Conservation (phyloP, 2,113 vertebrate genomes). For the Cavia porcellus region DNA sequence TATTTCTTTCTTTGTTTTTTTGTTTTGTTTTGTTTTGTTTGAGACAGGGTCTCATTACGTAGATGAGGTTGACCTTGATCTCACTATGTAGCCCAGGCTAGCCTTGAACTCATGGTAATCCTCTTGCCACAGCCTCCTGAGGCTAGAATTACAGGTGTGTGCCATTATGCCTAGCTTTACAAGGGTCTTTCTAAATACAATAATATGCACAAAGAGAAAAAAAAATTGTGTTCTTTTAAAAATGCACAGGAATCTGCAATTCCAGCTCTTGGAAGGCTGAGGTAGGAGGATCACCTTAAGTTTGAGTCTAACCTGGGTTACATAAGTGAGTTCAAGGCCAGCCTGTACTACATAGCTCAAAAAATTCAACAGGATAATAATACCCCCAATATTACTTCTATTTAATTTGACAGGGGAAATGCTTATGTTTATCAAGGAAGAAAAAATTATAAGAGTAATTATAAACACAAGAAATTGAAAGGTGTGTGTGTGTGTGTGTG, state of each 20-base stretch:
- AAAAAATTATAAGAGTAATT: not conserved
- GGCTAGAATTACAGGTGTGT: not conserved
- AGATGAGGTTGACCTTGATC: not conserved
- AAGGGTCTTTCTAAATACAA: conserved; percentile 15
- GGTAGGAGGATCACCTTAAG: no score
- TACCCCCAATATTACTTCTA: not conserved
- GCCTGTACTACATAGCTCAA: not conserved
- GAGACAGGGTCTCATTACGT: not conserved
- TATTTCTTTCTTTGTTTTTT: not conserved
- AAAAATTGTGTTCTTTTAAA: not conserved
- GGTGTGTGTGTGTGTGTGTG: no score
- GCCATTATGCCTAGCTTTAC: not conserved
- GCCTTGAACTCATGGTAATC: not conserved
- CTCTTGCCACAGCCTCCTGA: not conserved
- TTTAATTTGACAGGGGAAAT: not conserved
- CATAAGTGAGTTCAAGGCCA: not conserved
- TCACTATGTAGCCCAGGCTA: not conserved
- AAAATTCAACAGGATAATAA: conserved; percentile 26
- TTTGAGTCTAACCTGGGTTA: no score
- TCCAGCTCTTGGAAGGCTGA: not conserved
- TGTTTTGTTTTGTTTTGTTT: not conserved
- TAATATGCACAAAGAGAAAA: not conserved
- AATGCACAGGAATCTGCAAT: not conserved
- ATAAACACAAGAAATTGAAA: conserved; percentile 24
- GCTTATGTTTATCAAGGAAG: not conserved